Conservation (phyloP, 2,888 invertebrate genomes). For the Cantharis lateralis region DNA sequence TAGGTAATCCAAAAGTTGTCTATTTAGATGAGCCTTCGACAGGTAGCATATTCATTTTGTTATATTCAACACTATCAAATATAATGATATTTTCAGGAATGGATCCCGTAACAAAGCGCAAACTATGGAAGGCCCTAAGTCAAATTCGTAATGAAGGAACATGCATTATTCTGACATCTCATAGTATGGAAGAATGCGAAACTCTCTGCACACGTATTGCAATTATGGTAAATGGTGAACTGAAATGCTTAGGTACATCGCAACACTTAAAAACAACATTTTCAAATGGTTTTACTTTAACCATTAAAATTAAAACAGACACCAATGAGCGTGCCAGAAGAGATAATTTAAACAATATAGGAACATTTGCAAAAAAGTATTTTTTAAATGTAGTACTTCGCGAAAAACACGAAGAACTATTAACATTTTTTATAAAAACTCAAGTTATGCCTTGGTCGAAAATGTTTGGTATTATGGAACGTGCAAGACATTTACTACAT, state of each 20-base stretch:
- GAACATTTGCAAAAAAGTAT: slow-evolving; percentile 41
- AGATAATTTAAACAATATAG: slow-evolving; percentile 18
- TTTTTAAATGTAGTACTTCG: slow-evolving; percentile 55
- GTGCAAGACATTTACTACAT: slow-evolving; percentile 51
- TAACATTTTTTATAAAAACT: slow-evolving; percentile 72
- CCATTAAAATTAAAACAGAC: slow-evolving; percentile 52
- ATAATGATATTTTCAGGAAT: slow-evolving; percentile 57
- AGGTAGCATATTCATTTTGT: slow-evolving; percentile 46
- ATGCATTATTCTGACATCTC: slow-evolving; percentile 81
- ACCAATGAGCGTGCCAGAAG: slow-evolving; percentile 18
- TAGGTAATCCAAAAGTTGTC: slow-evolving; percentile 61
- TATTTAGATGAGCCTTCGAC: slow-evolving; percentile 62
- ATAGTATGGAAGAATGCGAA: slow-evolving; percentile 89
- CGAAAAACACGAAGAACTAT: slow-evolving; percentile 72
- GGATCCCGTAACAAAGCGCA: slow-evolving; percentile 79
- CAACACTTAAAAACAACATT: slow-evolving; percentile 84
- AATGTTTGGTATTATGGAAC: slow-evolving; percentile 79
- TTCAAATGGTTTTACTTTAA: slow-evolving; percentile 62
- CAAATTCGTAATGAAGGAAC: slow-evolving; percentile 71
- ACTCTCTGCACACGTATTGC: slow-evolving; percentile 80
- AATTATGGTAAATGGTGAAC: slow-evolving; percentile 85
- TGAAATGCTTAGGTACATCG: slow-evolving; percentile 79
- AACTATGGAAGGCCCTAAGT: slow-evolving; percentile 78
- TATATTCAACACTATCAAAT: background rate
- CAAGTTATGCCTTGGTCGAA: slow-evolving; percentile 69